phyloP scores from a whole-genome alignment of 2,113 vertebrate species.

The Neolamprologus toae region DNA sequence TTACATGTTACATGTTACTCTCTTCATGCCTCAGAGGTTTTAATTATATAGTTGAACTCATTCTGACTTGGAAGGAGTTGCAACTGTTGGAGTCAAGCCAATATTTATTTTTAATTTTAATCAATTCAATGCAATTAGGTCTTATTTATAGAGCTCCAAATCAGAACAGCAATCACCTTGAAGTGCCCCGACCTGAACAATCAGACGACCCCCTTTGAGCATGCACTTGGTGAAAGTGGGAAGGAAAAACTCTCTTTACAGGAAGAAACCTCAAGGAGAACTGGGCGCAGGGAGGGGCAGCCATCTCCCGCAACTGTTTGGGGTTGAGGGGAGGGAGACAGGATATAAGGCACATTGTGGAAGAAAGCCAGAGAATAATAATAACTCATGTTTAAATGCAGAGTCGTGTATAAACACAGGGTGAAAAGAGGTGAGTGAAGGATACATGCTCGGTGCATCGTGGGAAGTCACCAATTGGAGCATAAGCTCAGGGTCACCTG shows the following conservation, averaged over 20 bases:
- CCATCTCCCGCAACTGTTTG: neutral
- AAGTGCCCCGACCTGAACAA: neutral
- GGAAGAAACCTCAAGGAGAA: neutral
- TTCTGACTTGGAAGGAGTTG: neutral
- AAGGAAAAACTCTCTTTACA: neutral
- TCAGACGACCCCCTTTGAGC: neutral
- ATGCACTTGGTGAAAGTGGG: neutral
- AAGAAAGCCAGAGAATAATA: neutral
- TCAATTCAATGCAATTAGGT: neutral
- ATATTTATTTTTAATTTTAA: neutral
- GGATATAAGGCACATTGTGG: neutral
- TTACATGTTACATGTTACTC: neutral
- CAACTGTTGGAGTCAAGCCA: neutral
- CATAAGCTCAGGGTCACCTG: neutral
- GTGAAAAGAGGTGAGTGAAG: neutral
- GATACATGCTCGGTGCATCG: neutral
- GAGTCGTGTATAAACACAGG: accelerated
- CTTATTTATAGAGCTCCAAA: neutral
- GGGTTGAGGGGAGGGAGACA: neutral
- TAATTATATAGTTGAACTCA: neutral
- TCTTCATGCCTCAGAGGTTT: neutral
- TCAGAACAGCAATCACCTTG: neutral
- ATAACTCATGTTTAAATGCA: neutral
- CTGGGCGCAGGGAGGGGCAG: neutral
- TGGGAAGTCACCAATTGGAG: neutral